Conservation (phyloP, 1,140 invertebrate genomes). For the Arion vulgaris region DNA sequence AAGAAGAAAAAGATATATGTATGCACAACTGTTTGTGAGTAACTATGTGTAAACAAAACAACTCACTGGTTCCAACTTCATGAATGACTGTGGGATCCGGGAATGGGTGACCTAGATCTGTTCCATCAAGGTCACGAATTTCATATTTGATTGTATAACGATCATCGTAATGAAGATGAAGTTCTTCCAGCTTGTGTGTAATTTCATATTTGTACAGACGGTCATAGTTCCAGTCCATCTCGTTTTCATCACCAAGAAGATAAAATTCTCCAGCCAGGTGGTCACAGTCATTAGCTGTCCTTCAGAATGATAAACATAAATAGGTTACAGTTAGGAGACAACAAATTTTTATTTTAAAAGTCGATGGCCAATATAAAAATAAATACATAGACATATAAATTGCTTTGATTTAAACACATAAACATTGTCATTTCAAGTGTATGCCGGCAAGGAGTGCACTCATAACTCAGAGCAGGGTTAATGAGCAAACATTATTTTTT, state of each 20-base stretch:
- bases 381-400: no score
- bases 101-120: neutral
- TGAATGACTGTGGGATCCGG: slow-evolving; percentile 31
- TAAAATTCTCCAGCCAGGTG: slow-evolving; percentile 48
- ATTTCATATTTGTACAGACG: slow-evolving; percentile 50
- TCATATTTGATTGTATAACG: slow-evolving; percentile 33
- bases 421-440: no score
- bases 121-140: slow-evolving; percentile 30
- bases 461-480: no score
- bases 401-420: no score
- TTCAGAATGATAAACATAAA: neutral
- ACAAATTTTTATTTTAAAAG: no score
- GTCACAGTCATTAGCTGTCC: neutral
- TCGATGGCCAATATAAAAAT: no score
- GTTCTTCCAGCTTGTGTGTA: slow-evolving; percentile 31
- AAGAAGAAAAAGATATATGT: no score
- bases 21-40: no score
- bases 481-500: no score
- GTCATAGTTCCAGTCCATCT: slow-evolving; percentile 49
- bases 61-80: slow-evolving; percentile 34
- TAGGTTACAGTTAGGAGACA: neutral
- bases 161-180: slow-evolving; percentile 40
- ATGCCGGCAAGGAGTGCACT: no score
- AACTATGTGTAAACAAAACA: neutral
- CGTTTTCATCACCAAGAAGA: slow-evolving; percentile 45